Evolutionary conservation across 2,113 vertebrate species (phyloP).

Genomic region (Sturnus vulgaris): DNA sequence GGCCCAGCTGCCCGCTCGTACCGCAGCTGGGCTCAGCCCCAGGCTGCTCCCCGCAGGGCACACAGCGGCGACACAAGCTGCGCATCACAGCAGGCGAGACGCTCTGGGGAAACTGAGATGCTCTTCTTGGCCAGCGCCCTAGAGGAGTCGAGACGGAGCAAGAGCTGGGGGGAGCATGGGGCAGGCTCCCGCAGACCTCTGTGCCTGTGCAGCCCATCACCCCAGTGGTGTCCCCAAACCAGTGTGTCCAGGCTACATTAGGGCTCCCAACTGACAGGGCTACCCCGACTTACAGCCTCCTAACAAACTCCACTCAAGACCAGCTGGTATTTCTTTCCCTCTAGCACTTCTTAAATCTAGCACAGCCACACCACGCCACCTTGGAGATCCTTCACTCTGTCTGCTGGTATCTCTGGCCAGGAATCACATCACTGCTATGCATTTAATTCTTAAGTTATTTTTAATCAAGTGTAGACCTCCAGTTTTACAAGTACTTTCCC

Average conservation of each 20-base stretch:
- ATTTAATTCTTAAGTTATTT: not conserved
- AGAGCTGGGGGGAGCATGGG: not conserved
- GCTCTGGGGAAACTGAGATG: not conserved
- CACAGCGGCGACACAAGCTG: not conserved
- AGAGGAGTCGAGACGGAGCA: not conserved
- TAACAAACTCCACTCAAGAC: not conserved
- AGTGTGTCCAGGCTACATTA: rapidly evolving
- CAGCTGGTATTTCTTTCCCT: not conserved
- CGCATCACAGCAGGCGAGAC: not conserved
- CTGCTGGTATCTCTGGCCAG: not conserved
- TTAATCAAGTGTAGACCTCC: not conserved
- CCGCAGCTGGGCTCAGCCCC: not conserved
- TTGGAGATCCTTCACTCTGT: not conserved
- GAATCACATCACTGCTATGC: not conserved
- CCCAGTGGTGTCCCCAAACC: no score
- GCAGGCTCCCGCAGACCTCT: not conserved
- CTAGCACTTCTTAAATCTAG: not conserved
- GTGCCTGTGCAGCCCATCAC: not conserved
- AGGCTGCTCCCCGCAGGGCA: not conserved
- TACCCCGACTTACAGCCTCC: not conserved
- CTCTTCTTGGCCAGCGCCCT: not conserved
- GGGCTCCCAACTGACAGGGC: not conserved
- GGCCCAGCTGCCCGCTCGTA: not conserved
- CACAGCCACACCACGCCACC: rapidly evolving
- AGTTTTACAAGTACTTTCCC: not conserved